phyloP scores from a whole-genome alignment of 2,888 invertebrate genomes.

The Callyntrura guangdongensis region DNA sequence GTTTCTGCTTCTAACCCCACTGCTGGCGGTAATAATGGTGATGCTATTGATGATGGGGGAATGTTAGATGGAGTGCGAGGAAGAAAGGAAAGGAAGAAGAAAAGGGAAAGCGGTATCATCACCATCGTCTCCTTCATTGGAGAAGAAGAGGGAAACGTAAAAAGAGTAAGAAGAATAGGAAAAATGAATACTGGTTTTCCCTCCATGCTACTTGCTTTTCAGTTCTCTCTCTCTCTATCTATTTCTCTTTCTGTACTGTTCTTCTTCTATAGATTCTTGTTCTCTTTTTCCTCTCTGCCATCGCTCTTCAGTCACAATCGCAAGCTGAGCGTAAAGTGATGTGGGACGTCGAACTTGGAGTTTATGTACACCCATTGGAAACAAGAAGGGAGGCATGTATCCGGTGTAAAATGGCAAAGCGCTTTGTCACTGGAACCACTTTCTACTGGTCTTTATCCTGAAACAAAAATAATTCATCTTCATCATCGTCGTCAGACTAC shows the following conservation, averaged over 20 bases:
- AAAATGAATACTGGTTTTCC: slow-evolving; percentile 25
- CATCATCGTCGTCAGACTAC: neutral
- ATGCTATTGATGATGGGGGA: neutral
- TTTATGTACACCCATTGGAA: too few relatives aligned
- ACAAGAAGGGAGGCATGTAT: neutral
- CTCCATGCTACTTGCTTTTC: neutral
- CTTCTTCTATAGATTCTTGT: slow-evolving; percentile 15
- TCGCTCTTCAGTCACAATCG: slow-evolving; percentile 44
- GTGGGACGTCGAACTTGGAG: slow-evolving; percentile 11
- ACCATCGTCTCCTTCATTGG: neutral
- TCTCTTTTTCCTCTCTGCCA: neutral
- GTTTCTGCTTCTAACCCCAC: neutral
- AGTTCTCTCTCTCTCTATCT: neutral
- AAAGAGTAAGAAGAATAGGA: slow-evolving; percentile 20
- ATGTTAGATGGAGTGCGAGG: slow-evolving; percentile 1
- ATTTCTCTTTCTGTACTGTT: neutral
- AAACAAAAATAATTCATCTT: neutral
- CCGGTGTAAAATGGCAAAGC: slow-evolving; percentile 9
- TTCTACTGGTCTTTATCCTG: neutral
- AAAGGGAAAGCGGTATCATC: neutral
- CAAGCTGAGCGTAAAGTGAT: slow-evolving; percentile 63
- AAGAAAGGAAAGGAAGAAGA: slow-evolving; percentile 9
- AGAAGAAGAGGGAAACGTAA: slow-evolving; percentile 11
- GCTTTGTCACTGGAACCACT: neutral
- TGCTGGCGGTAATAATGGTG: neutral